Percentiles rank a stretch among this genome's conserved stretches.
phyloP scores from a whole-genome alignment of 2,797 vertebrate genomes.

The Pseudomugil tenellus region DNA sequence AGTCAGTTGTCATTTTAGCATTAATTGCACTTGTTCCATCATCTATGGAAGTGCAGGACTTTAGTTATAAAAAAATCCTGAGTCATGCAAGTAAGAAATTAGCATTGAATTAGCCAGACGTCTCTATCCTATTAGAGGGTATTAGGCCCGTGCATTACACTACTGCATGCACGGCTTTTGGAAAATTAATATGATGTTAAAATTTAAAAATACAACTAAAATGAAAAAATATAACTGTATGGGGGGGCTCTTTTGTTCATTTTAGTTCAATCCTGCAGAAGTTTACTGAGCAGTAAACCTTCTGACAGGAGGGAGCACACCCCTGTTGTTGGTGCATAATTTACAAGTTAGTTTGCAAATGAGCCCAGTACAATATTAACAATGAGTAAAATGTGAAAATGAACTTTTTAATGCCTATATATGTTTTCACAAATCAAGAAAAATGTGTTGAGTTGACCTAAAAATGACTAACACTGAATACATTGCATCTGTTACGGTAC shows the following conservation, averaged over 20 bases:
- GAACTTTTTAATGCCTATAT: no score
- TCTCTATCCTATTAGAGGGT: slow-evolving; percentile 48
- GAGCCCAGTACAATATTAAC: not conserved
- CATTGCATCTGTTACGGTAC: not conserved
- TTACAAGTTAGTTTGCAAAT: not conserved
- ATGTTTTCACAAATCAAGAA: not conserved
- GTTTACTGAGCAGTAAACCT: not conserved
- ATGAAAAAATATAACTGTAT: not conserved
- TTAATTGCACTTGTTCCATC: not conserved
- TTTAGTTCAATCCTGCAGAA: not conserved
- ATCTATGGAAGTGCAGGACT: not conserved
- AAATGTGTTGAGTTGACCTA: no score
- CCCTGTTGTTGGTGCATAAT: not conserved
- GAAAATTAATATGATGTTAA: not conserved
- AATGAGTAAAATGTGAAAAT: not conserved
- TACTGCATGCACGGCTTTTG: not conserved
- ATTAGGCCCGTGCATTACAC: slow-evolving; percentile 2
- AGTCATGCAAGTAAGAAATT: not conserved
- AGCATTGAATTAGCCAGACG: not conserved
- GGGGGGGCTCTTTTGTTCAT: no score
- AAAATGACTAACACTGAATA: not conserved
- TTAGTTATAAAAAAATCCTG: not conserved
- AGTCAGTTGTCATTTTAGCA: not conserved
- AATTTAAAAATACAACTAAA: not conserved
- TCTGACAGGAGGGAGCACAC: not conserved